Base-by-base conservation (phyloP, 2,888 invertebrate genomes). In the Xanthia togata region DNA sequence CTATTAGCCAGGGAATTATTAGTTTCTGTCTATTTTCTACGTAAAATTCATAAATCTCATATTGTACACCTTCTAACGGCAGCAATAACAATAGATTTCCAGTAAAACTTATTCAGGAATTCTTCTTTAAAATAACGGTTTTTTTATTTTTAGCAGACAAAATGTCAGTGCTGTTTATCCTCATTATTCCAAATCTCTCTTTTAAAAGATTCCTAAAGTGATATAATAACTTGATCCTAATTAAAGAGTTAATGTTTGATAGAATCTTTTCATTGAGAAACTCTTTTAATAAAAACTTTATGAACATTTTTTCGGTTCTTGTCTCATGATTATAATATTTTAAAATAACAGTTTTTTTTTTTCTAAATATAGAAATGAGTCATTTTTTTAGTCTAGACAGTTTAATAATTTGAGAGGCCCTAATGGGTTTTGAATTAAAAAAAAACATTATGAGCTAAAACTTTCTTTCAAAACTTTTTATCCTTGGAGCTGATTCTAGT, bases 341-440 rank as follows among this genome's bases (percentile, higher is more conserved):
- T 38, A 9, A 4, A n/a, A 1, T 26, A 38, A 4, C 8, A 31
- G 38, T 14, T n/a, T 57, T 57, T 47, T n/a, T 57, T 57, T 47
- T 50, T 50, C 5, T 47, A 31, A 57, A 23, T 50, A 64, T 57
- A 73, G 26, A 69, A 35, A 31, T 4, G 0, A 50, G 23, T 26
- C n/a, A 38, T 1, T 31, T 64, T 77, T 31, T 60, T 35, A 44
- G 74, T 82, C 74, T 82, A 71, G 75, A 77, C 62, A 73, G 35
- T 77, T 73, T 70, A 60, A 70, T 70, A 76, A 69, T 38, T 69
- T 20, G 1, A 47, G 12, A 59, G n/a, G 20, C 20, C 35, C 12
- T 76, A 80, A 75, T 78, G 70, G 38, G 23, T 35, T 70, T 41
- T 23, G 53, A 64, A 68, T 74, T 60, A 53, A 71, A 68, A 63